A percentile compares a stretch with the other conserved stretches of the same genome.
Evolutionary conservation across 2,888 invertebrate species (phyloP).

Genomic region (Pachymerium ferrugineum): DNA sequence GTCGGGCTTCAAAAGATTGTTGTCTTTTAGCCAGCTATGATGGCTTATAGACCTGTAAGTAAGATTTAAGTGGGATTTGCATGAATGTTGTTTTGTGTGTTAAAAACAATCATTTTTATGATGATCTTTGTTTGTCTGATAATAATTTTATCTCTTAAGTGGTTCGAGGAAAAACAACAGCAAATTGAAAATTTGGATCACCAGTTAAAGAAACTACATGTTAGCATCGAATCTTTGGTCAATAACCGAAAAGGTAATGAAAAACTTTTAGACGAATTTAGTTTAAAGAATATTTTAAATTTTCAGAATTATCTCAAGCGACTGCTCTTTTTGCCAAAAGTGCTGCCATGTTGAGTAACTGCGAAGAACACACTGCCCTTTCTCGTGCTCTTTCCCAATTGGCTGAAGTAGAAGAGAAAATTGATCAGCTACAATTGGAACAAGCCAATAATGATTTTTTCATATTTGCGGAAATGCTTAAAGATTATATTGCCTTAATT

Average conservation of each 20-base stretch:
- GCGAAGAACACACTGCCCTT: conserved; percentile 86
- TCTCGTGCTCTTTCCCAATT: conserved; percentile 84
- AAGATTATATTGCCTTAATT: conserved; percentile 88
- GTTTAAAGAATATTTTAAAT: background rate
- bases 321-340: conserved; percentile 81
- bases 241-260: conserved; percentile 62
- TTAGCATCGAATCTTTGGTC: conserved; percentile 81
- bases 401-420: conserved; percentile 78
- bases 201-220: conserved; percentile 77
- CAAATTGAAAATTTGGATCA: conserved; percentile 87
- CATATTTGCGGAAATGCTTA: conserved; percentile 85
- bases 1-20: conserved; percentile 6
- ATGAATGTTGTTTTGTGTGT: too few species aligned
- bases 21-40: conserved; percentile 32
- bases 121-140: background rate
- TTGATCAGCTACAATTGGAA: conserved; percentile 79
- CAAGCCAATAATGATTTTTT: conserved; percentile 94
- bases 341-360: conserved; percentile 80
- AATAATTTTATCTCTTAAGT: conserved; percentile 57
- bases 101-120: too few species aligned
- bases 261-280: background rate
- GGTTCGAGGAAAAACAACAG: conserved; percentile 95
- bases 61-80: too few species aligned
- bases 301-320: conserved; percentile 63
- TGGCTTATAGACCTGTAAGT: conserved; percentile 31